Percentiles rank a stretch among this genome's conserved stretches.
Conservation (phyloP, 2,797 vertebrate genomes). For the Naso thynnoides region DNA sequence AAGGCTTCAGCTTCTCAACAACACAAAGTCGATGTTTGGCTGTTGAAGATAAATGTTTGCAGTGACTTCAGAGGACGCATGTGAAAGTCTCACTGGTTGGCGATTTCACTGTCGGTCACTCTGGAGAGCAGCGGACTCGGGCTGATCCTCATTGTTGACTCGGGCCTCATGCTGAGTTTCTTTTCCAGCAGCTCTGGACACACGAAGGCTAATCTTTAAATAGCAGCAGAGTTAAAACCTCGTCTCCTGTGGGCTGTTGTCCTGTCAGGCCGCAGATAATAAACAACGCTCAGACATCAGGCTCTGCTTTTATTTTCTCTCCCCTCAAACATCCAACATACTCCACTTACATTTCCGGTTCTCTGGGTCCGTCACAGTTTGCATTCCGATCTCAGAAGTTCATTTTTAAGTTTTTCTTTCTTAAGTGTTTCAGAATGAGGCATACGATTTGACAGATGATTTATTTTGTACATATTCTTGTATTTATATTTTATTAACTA, state of each 20-base stretch:
- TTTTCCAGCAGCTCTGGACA: constrained; percentile 6
- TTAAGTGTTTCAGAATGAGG: too few species aligned
- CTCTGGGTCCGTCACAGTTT: background rate
- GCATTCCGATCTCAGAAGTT: too few species aligned
- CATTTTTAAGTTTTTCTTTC: too few species aligned
- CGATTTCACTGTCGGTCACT: background rate
- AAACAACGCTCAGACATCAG: background rate
- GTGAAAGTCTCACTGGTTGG: background rate
- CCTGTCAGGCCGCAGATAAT: constrained; percentile 9
- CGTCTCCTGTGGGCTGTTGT: background rate
- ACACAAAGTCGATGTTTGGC: constrained; percentile 1
- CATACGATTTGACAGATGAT: too few species aligned
- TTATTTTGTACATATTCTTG: too few species aligned
- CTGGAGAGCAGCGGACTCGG: background rate
- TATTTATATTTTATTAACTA: too few species aligned
- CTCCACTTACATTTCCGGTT: too few species aligned
- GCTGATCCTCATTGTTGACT: constrained; percentile 26
- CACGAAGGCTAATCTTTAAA: constrained; percentile 18
- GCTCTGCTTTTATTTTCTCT: background rate
- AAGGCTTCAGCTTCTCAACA: background rate
- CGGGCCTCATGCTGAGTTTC: background rate
- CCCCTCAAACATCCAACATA: background rate
- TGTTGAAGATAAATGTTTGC: background rate
- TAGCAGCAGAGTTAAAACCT: constrained; percentile 14
- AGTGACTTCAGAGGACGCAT: too few species aligned